Evolutionary conservation across 35 echinoderm and acorn worm genomes (phyloP).

Genomic region (Diadema setosum): DNA sequence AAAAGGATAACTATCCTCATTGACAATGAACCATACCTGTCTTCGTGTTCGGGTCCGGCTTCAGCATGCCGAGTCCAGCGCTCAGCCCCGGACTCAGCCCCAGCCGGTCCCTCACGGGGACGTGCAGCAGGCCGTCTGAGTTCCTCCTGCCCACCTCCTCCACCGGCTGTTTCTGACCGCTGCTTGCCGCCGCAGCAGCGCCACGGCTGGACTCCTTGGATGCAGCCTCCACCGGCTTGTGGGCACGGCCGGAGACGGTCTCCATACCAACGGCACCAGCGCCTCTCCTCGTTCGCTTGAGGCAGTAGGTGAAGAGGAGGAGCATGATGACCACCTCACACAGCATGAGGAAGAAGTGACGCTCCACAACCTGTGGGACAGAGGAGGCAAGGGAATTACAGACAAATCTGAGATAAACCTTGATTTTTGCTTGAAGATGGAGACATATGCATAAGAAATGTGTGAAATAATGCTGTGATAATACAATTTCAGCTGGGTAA

Average conservation of each 20-base stretch:
- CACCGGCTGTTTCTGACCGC: not conserved
- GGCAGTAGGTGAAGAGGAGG: slow-evolving; percentile 58
- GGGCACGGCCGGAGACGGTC: not conserved
- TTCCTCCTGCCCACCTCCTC: not conserved
- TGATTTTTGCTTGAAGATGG: not conserved
- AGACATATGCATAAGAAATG: no score
- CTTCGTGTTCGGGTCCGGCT: not conserved
- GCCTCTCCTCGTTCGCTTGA: slow-evolving; percentile 5
- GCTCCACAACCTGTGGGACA: slow-evolving; percentile 47
- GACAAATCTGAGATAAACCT: not conserved
- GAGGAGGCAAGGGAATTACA: not conserved
- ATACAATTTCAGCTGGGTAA: not conserved
- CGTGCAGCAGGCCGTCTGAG: not conserved
- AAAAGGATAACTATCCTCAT: no score
- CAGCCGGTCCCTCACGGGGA: not conserved
- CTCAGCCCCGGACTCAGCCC: not conserved
- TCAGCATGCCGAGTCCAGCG: not conserved
- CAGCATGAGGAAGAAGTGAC: slow-evolving; percentile 81
- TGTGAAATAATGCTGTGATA: no score
- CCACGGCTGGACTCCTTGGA: not conserved
- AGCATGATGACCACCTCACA: slow-evolving; percentile 64
- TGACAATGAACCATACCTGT: not conserved
- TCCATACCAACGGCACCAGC: not conserved
- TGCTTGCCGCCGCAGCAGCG: not conserved
- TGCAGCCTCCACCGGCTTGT: not conserved